Evolutionary conservation across 2,797 vertebrate genomes (phyloP).

Genomic region (Etheostoma nigrum): DNA sequence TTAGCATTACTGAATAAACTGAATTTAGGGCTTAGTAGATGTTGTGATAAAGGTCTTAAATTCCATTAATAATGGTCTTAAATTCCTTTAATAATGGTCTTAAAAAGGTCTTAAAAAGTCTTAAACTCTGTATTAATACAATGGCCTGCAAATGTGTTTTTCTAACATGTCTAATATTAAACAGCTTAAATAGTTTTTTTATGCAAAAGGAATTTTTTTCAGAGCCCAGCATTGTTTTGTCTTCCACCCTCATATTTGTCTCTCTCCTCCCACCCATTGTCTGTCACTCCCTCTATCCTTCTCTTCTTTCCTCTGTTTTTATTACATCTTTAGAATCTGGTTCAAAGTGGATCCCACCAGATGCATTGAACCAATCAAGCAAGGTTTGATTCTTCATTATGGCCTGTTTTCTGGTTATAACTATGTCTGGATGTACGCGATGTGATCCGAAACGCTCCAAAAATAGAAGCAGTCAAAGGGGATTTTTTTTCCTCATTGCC

Average conservation of each 20-base stretch:
- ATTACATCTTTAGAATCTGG: constrained; percentile 65
- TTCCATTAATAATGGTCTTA: too few relatives aligned
- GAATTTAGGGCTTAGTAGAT: too few relatives aligned
- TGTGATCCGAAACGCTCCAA: constrained; percentile 55
- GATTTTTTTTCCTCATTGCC: constrained; percentile 67
- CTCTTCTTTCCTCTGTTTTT: constrained; percentile 34
- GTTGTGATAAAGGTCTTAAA: too few relatives aligned
- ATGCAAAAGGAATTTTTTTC: neutral
- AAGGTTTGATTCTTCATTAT: constrained; percentile 75
- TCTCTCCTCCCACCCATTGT: constrained; percentile 31
- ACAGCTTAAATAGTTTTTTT: constrained; percentile 35
- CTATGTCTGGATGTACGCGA: constrained; percentile 16
- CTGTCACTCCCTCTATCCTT: constrained; percentile 14
- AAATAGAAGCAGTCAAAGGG: constrained; percentile 71
- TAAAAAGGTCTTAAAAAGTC: too few relatives aligned
- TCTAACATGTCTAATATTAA: constrained; percentile 42
- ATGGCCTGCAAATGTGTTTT: constrained; percentile 19
- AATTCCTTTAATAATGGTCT: too few relatives aligned
- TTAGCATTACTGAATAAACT: too few relatives aligned
- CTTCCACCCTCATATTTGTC: constrained; percentile 37
- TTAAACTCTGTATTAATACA: constrained; percentile 15
- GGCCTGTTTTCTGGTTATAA: constrained; percentile 35
- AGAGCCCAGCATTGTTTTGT: constrained; percentile 23
- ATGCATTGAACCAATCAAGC: constrained; percentile 64
- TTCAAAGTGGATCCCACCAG: constrained; percentile 75